Conservation (phyloP, 2,888 invertebrate genomes). For the Eudasyphora cyanicolor region DNA sequence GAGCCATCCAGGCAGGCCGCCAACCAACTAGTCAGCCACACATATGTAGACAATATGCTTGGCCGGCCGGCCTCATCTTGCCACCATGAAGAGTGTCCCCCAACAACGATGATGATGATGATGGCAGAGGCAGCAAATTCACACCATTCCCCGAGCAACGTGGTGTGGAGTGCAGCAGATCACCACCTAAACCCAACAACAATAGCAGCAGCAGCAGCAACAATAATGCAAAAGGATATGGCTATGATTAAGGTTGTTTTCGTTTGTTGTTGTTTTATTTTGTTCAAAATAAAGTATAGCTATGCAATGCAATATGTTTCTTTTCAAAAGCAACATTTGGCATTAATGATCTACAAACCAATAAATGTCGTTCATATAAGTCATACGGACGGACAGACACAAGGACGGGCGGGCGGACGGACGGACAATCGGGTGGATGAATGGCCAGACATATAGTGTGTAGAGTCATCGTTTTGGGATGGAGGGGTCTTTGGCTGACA, state of each 20-base stretch:
- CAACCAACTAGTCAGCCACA: constrained; percentile 52
- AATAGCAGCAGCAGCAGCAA: too few species aligned
- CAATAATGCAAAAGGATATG: too few species aligned
- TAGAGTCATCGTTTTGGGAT: too few species aligned
- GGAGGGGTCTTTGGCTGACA: background rate
- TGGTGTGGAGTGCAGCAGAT: too few species aligned
- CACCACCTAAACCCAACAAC: too few species aligned
- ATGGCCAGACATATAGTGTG: too few species aligned
- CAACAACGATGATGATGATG: background rate
- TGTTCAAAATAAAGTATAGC: constrained; percentile 30
- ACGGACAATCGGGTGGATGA: too few species aligned
- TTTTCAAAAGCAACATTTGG: constrained; percentile 52
- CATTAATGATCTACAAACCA: constrained; percentile 57
- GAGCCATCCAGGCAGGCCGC: background rate
- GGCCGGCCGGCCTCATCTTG: too few species aligned
- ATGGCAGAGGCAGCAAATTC: background rate
- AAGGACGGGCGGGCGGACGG: too few species aligned
- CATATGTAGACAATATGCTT: constrained; percentile 64
- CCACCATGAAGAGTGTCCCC: constrained; percentile 61
- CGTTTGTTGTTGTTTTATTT: background rate
- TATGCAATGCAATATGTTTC: constrained; percentile 35
- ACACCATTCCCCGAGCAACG: background rate
- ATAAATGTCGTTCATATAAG: constrained; percentile 53
- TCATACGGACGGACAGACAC: constrained; percentile 10
- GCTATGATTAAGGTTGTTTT: constrained; percentile 56